Conservation (phyloP, 2,113 vertebrate genomes). For the Trinectes maculatus region DNA sequence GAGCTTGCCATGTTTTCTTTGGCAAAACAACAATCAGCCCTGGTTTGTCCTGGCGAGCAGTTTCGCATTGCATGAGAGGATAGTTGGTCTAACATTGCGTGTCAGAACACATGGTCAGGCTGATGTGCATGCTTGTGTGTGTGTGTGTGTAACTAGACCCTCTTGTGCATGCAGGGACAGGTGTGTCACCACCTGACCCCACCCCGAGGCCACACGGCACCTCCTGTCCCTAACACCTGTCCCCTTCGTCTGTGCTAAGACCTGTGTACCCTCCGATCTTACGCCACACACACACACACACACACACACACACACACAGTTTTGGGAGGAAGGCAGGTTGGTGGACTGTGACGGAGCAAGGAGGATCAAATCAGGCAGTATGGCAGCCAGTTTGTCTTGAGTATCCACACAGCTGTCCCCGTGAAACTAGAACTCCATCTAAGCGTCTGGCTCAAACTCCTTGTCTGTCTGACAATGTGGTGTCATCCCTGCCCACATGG, state of each 20-base stretch:
- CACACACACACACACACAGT: conserved; percentile 37
- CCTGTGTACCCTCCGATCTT: conserved; percentile 30
- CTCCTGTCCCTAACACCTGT: conserved; percentile 82
- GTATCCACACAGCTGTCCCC: conserved; percentile 72
- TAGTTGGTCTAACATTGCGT: conserved; percentile 50
- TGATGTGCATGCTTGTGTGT: conserved; percentile 54
- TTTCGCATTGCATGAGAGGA: conserved; percentile 35
- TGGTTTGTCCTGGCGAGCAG: conserved; percentile 30
- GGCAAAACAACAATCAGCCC: conserved; percentile 11
- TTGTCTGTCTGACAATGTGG: conserved; percentile 25
- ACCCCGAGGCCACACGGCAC: conserved; percentile 70
- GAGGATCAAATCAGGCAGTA: conserved; percentile 47
- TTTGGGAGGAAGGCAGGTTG: conserved; percentile 67
- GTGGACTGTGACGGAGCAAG: conserved; percentile 62
- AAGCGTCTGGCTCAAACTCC: conserved; percentile 26
- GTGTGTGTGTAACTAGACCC: conserved; percentile 67
- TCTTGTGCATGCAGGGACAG: conserved; percentile 71
- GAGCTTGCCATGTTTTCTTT: conserved; percentile 30
- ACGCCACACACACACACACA: conserved; percentile 23
- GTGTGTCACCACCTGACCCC: conserved; percentile 80
- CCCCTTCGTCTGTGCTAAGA: conserved; percentile 64
- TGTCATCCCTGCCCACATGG: conserved; percentile 47
- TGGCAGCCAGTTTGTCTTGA: conserved; percentile 52
- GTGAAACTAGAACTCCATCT: conserved; percentile 73
- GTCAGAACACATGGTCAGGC: conserved; percentile 63